A percentile compares a stretch with the other conserved stretches of the same genome.
These are phyloP conservation scores for Lytechinus pictus DNA, from an alignment of 35 echinoderm and acorn worm genomes.

Conservation along the genomic window DNA sequence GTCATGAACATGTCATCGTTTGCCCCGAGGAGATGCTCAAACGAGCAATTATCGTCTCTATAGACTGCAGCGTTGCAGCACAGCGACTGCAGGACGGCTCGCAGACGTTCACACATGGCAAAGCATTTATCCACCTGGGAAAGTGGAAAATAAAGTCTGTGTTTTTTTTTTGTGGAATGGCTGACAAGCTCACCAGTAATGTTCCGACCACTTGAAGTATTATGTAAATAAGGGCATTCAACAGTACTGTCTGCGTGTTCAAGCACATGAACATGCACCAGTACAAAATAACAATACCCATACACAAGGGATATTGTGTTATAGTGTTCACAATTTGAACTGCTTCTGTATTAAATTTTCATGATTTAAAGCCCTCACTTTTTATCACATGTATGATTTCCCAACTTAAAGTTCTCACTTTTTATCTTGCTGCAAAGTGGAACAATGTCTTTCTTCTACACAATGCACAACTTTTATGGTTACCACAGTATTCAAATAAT, in stretches of 20 bases:
- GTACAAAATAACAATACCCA: background rate
- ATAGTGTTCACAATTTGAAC: background rate
- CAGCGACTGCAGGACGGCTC: background rate
- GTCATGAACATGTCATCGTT: slow-evolving; percentile 2
- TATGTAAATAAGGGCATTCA: background rate
- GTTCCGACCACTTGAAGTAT: background rate
- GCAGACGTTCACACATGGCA: background rate
- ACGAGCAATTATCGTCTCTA: slow-evolving; percentile 3
- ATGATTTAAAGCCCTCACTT: background rate
- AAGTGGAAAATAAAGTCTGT: background rate
- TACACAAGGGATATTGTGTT: background rate
- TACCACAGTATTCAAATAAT: too few relatives aligned
- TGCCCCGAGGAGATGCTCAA: background rate
- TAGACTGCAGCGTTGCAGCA: background rate
- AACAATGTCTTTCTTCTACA: too few relatives aligned
- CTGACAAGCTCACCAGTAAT: background rate
- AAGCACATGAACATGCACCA: background rate
- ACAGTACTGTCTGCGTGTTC: background rate
- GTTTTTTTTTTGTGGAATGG: background rate
- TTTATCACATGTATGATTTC: background rate
- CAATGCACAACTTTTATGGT: too few relatives aligned
- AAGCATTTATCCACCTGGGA: background rate
- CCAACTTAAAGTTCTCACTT: background rate
- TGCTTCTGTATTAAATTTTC: background rate
- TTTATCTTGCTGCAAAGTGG: too few relatives aligned